phyloP scores from a whole-genome alignment of 1,140 invertebrate genomes.

The Maconellicoccus hirsutus region DNA sequence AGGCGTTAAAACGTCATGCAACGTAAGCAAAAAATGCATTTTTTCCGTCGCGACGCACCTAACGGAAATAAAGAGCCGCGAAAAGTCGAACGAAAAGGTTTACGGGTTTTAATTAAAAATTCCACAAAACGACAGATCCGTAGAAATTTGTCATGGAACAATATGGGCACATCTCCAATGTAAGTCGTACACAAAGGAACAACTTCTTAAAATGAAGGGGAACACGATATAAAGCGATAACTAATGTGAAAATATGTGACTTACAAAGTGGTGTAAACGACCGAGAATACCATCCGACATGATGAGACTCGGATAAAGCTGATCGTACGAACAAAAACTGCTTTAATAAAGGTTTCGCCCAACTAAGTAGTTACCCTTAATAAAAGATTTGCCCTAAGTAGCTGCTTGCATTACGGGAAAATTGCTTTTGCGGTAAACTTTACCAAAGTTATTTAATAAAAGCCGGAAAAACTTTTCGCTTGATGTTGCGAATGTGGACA shows the following conservation, averaged over 20 bases:
- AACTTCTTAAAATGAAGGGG: constrained; percentile 12
- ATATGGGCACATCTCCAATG: constrained; percentile 19
- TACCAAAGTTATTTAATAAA: constrained; percentile 23
- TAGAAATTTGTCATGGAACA: constrained; percentile 17
- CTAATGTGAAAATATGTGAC: constrained; percentile 22
- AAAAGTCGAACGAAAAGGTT: constrained; percentile 17
- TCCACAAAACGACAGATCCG: constrained; percentile 16
- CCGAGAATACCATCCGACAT: constrained; percentile 20
- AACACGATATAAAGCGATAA: constrained; percentile 14
- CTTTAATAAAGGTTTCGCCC: constrained; percentile 7
- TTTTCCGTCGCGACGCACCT: too few relatives aligned
- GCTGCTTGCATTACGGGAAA: constrained; percentile 18
- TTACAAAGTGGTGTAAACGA: constrained; percentile 21
- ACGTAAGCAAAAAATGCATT: too few relatives aligned
- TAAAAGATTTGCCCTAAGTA: constrained; percentile 20
- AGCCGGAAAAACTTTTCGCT: constrained; percentile 21
- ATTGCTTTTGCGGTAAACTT: constrained; percentile 22
- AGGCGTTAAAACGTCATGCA: too few relatives aligned
- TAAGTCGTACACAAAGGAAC: constrained; percentile 13
- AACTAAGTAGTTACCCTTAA: constrained; percentile 12
- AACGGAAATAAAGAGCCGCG: not conserved
- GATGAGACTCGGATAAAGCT: constrained; percentile 22
- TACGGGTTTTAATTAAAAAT: constrained; percentile 21
- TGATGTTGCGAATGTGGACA: constrained; percentile 19
- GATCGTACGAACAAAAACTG: constrained; percentile 3